A percentile compares a stretch with the other conserved stretches of the same genome.
Conservation (phyloP, 2,888 invertebrate genomes). For the Trichopoda pennipes region DNA sequence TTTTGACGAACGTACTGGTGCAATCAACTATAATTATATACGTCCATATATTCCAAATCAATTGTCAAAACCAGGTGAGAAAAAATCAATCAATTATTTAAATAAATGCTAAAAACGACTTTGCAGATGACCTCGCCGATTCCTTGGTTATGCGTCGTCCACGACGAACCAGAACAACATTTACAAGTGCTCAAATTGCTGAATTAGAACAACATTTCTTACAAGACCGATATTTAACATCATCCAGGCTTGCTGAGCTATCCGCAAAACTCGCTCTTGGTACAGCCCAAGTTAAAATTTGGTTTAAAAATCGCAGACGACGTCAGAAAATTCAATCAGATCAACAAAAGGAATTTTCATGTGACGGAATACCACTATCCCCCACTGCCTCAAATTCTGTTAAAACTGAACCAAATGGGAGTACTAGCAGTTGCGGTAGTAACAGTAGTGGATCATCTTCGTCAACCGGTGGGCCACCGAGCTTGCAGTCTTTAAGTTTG, state of each 20-base stretch:
- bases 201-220: conserved; percentile 75
- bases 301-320: conserved; percentile 77
- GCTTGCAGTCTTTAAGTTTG: conserved; percentile 71
- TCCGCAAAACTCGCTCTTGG: conserved; percentile 74
- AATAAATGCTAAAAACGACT: background rate
- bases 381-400: conserved; percentile 65
- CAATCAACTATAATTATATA: conserved; percentile 74
- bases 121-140: conserved; percentile 73
- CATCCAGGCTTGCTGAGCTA: conserved; percentile 73
- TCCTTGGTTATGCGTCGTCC: conserved; percentile 74
- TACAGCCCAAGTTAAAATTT: conserved; percentile 75
- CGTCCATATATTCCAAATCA: conserved; percentile 71
- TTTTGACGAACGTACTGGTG: conserved; percentile 74
- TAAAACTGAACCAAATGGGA: conserved; percentile 39
- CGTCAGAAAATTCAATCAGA: conserved; percentile 75
- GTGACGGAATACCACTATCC: conserved; percentile 73
- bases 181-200: conserved; percentile 75
- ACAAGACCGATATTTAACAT: conserved; percentile 74
- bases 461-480: conserved; percentile 68
- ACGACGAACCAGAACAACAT: conserved; percentile 76
- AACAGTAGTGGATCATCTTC: conserved; percentile 33
- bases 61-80: conserved; percentile 58
- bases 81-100: background rate
- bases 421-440: conserved; percentile 36
- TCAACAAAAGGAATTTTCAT: conserved; percentile 72